Conservation (phyloP, 2,113 vertebrate species). For the Burhinus bistriatus region DNA sequence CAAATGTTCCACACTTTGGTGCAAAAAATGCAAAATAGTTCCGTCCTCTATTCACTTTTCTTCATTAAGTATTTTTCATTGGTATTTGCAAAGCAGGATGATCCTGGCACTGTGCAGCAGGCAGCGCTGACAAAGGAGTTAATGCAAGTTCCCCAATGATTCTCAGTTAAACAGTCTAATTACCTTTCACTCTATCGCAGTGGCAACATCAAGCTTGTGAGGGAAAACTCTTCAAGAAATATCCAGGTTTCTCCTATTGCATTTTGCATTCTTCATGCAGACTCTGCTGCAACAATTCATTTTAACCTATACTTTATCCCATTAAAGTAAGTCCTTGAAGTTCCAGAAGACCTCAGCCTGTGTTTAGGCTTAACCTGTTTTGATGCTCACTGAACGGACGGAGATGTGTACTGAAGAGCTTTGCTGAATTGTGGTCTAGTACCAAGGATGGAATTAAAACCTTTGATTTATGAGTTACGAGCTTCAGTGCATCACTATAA, state of each 20-base stretch:
- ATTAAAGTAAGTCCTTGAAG: neutral
- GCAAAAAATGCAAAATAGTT: neutral
- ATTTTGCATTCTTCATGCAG: neutral
- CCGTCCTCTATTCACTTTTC: neutral
- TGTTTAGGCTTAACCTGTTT: neutral
- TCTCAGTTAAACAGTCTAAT: neutral
- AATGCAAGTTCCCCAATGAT: neutral
- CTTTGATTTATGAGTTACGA: neutral
- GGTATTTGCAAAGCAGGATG: neutral
- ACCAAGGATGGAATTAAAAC: neutral
- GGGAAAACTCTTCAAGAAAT: neutral
- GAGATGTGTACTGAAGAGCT: neutral
- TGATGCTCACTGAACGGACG: neutral
- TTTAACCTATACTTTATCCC: neutral
- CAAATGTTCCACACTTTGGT: neutral
- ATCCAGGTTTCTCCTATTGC: neutral
- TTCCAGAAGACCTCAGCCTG: neutral
- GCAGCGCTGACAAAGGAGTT: neutral
- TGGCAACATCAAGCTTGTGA: neutral
- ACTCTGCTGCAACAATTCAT: neutral
- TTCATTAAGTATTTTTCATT: neutral
- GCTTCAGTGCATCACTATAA: neutral
- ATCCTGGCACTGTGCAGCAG: neutral
- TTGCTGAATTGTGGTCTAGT: neutral
- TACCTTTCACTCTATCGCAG: neutral